Evolutionary conservation across 2,113 vertebrate species (phyloP), one percentile per base, ranked within the genome.

Genomic region (Haplochromis burtoni): DNA sequence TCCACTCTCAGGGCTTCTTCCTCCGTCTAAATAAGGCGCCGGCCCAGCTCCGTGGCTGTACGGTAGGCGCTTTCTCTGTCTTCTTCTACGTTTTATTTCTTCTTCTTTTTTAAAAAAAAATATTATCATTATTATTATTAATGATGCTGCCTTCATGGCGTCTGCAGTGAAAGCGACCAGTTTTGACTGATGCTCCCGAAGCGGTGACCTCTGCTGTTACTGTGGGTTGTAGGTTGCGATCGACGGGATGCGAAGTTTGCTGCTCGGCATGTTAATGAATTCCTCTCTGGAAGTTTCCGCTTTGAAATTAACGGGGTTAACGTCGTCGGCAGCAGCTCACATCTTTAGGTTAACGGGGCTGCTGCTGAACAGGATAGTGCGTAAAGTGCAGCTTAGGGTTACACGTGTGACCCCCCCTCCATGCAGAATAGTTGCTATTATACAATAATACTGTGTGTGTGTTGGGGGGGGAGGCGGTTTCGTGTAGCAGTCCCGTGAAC

Each of bases 121-220:
- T 24, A 24, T 24, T 24, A 24, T 24, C 3, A 24, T 24, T 24
- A 26, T 3, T 4, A 42, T 26, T 45, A 6, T 21, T 59, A 3
- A 57, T 14, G 11, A n/a, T 21, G 61, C 47, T 8, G 78, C 68
- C 85, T 68, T 80, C 81, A 82, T 88, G 82, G 33, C 71, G 91
- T 83, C 83, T 38, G 7, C 10, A 14, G 71, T 12, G 33, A 7
- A 10, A 54, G 73, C 82, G 78, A 35, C 63, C 82, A 57, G 82
- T 86, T 68, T 80, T 47, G 47, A 45, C 33, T 83, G 92, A 91
- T 93, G 86, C 88, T 92, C 85, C 89, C 86, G 89, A 40, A 89
- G 84, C 87, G 66, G 66, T 86, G 88, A 89, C 91, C 87, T 91
- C 80, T 84, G 7, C 54, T 71, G 35, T 63, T 24, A 10, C 38